Evolutionary conservation across 1,140 invertebrate genomes (phyloP).

Genomic region (Apis cerana): DNA sequence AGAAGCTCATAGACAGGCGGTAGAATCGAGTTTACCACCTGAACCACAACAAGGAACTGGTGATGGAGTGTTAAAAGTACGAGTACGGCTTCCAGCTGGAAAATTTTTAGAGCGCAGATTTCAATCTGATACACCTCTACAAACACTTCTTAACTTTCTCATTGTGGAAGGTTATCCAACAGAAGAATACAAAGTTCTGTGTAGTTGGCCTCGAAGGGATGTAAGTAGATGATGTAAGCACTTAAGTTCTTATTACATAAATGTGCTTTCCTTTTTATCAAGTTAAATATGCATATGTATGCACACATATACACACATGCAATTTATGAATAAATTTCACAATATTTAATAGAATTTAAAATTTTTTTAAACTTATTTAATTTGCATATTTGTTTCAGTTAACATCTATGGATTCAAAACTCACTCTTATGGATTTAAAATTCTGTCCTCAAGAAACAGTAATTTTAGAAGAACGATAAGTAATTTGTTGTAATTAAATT

Average conservation of each 20-base stretch:
- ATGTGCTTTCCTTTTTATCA: slow-evolving; percentile 32
- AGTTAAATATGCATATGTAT: background rate
- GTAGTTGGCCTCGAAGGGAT: slow-evolving; percentile 95
- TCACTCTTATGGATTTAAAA: slow-evolving; percentile 90
- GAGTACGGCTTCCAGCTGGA: slow-evolving; percentile 89
- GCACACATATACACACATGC: no score
- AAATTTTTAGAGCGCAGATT: slow-evolving; percentile 89
- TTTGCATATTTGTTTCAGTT: slow-evolving; percentile 84
- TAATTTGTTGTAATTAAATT: slow-evolving; percentile 71
- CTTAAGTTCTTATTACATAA: slow-evolving; percentile 55
- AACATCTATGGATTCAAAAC: slow-evolving; percentile 87
- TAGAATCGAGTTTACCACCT: slow-evolving; percentile 85
- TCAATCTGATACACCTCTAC: slow-evolving; percentile 84
- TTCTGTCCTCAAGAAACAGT: slow-evolving; percentile 95
- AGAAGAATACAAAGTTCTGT: slow-evolving; percentile 94
- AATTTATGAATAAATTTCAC: background rate
- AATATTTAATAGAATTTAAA: background rate
- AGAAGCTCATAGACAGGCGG: slow-evolving; percentile 83
- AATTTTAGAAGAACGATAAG: slow-evolving; percentile 94
- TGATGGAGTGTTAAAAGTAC: slow-evolving; percentile 86
- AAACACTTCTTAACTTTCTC: slow-evolving; percentile 92
- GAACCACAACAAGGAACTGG: slow-evolving; percentile 83
- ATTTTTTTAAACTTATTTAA: background rate
- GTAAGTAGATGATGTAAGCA: slow-evolving; percentile 83
- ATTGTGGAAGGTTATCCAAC: slow-evolving; percentile 92